Percentiles rank a stretch among this genome's conserved stretches.
Conservation (phyloP, 2,113 vertebrate species). For the Ifrita kowaldi region DNA sequence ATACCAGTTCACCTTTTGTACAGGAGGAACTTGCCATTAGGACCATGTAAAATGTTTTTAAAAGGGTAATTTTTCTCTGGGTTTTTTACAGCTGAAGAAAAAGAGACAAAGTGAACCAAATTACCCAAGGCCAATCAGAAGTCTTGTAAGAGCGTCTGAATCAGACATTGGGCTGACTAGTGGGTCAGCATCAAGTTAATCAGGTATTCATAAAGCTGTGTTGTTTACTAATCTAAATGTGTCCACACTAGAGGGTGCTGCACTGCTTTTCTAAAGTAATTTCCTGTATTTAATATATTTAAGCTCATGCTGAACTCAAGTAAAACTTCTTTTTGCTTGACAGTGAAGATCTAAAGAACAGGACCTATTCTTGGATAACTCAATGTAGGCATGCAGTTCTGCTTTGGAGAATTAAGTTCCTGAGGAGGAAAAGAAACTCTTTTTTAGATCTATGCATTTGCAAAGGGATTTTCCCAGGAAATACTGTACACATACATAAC, state of each 20-base stretch:
- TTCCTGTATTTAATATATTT: neutral
- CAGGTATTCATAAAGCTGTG: neutral
- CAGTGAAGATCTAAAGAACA: neutral
- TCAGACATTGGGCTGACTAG: neutral
- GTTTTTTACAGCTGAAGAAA: neutral
- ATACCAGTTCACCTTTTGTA: neutral
- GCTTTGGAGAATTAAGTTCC: neutral
- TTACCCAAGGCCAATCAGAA: neutral
- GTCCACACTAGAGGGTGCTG: slow-evolving; percentile 38
- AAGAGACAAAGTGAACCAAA: neutral
- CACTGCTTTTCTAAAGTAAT: neutral
- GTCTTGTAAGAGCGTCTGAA: neutral
- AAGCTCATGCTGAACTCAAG: neutral
- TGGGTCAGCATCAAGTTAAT: neutral
- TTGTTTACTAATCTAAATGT: neutral
- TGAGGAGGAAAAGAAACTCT: neutral
- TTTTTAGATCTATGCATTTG: neutral
- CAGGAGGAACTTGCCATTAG: neutral
- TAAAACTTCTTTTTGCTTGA: neutral
- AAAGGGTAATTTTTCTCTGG: neutral
- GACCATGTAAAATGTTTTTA: neutral
- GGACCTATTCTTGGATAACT: neutral
- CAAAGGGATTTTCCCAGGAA: neutral
- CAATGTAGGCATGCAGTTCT: neutral
- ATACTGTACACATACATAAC: neutral